These are phyloP conservation scores for Falco columbarius DNA, from an alignment of 2,797 vertebrate species.

Conservation along the genomic window DNA sequence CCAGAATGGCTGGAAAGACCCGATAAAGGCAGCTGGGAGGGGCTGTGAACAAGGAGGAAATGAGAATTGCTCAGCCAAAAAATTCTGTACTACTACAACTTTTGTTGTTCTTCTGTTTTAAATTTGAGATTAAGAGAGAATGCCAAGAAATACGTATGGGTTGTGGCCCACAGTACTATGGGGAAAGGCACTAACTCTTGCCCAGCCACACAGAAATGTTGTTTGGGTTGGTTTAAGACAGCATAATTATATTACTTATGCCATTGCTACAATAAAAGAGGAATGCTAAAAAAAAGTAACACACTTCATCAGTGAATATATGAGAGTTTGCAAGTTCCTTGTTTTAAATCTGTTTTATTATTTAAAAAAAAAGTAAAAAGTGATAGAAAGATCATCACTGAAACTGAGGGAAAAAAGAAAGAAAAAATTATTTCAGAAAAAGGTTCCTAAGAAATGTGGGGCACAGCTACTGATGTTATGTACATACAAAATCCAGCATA, in stretches of 20 bases:
- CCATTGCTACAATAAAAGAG: background rate
- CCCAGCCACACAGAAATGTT: background rate
- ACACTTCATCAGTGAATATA: background rate
- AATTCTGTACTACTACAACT: background rate
- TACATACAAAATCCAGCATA: background rate
- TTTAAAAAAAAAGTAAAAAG: background rate
- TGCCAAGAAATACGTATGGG: background rate
- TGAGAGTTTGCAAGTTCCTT: background rate
- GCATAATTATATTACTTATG: background rate
- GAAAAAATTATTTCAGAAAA: background rate
- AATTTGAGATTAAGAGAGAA: background rate
- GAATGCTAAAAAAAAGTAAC: background rate
- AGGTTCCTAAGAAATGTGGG: background rate
- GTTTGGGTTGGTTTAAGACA: background rate
- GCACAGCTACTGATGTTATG: accelerated
- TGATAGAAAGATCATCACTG: background rate
- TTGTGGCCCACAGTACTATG: background rate
- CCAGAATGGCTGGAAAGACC: background rate
- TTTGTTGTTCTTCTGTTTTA: background rate
- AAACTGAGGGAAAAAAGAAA: background rate
- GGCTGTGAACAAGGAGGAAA: background rate
- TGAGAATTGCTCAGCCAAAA: background rate
- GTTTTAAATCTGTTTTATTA: background rate
- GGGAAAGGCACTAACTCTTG: background rate
- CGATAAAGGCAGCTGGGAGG: background rate